Evolutionary conservation across 2,888 invertebrate genomes (phyloP).

Genomic region (Parochlus steinenii): DNA sequence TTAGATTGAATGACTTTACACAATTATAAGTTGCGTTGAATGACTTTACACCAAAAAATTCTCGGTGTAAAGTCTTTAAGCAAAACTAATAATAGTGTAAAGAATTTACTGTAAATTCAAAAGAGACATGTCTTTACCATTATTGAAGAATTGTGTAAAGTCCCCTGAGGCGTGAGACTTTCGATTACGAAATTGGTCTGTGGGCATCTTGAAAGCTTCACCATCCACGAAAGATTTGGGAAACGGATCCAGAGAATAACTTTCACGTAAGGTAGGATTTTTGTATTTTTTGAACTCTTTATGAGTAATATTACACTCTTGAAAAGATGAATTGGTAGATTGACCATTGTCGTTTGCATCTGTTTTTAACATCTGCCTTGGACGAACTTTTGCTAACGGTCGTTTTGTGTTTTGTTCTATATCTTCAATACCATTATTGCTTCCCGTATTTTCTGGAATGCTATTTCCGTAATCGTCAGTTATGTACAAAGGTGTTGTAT

Average conservation of each 20-base stretch:
- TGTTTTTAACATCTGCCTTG: constrained; percentile 31
- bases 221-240: constrained; percentile 30
- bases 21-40: constrained; percentile 6
- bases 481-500: constrained; percentile 33
- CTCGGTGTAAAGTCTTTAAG: too few species aligned
- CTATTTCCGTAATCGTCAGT: constrained; percentile 35
- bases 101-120: too few species aligned
- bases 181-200: constrained; percentile 20
- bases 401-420: constrained; percentile 17
- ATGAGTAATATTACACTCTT: constrained; percentile 21
- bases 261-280: constrained; percentile 33
- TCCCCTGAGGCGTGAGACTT: constrained; percentile 19
- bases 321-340: constrained; percentile 34
- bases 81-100: too few species aligned
- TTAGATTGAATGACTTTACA: too few species aligned
- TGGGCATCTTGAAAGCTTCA: constrained; percentile 22
- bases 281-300: constrained; percentile 17
- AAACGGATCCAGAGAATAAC: constrained; percentile 47
- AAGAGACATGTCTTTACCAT: too few species aligned
- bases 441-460: constrained; percentile 21
- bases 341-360: too few species aligned
- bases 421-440: constrained; percentile 6
- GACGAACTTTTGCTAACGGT: constrained; percentile 28
- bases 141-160: constrained; percentile 28
- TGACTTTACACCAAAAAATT: too few species aligned